phyloP scores from a whole-genome alignment of 1,140 invertebrate species.

The Rhyzopertha dominica region DNA sequence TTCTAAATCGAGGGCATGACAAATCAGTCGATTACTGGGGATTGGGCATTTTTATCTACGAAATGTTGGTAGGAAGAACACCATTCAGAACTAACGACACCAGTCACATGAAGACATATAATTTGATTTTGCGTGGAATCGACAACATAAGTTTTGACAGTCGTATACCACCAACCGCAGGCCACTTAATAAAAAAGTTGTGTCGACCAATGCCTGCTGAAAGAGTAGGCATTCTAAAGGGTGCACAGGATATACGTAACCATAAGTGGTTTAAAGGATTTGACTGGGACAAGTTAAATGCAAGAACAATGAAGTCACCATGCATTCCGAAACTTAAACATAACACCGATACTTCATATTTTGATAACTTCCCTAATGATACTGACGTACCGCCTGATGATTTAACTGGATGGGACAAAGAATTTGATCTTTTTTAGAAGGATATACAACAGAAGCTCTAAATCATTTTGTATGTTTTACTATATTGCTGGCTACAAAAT shows the following conservation, averaged over 20 bases:
- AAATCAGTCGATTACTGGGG: slow-evolving; percentile 94
- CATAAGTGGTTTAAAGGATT: slow-evolving; percentile 67
- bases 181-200: slow-evolving; percentile 79
- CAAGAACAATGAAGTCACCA: slow-evolving; percentile 23
- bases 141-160: slow-evolving; percentile 83
- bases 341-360: slow-evolving; percentile 31
- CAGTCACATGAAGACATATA: slow-evolving; percentile 96
- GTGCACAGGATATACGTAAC: slow-evolving; percentile 87
- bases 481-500: too few species aligned
- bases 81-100: slow-evolving; percentile 81
- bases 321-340: slow-evolving; percentile 28
- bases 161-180: slow-evolving; percentile 72
- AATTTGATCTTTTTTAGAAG: too few species aligned
- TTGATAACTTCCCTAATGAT: slow-evolving; percentile 35
- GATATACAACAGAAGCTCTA: too few species aligned
- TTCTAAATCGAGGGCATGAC: slow-evolving; percentile 89
- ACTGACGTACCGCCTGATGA: slow-evolving; percentile 32
- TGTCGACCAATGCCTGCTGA: slow-evolving; percentile 87
- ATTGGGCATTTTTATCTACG: slow-evolving; percentile 86
- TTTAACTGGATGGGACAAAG: slow-evolving; percentile 29
- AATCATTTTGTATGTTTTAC: too few species aligned
- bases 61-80: slow-evolving; percentile 87
- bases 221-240: slow-evolving; percentile 85
- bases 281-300: slow-evolving; percentile 31
- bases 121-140: slow-evolving; percentile 86